These are phyloP conservation scores for Atta colombica DNA, from an alignment of 1,140 invertebrate genomes.

Conservation along the genomic window DNA sequence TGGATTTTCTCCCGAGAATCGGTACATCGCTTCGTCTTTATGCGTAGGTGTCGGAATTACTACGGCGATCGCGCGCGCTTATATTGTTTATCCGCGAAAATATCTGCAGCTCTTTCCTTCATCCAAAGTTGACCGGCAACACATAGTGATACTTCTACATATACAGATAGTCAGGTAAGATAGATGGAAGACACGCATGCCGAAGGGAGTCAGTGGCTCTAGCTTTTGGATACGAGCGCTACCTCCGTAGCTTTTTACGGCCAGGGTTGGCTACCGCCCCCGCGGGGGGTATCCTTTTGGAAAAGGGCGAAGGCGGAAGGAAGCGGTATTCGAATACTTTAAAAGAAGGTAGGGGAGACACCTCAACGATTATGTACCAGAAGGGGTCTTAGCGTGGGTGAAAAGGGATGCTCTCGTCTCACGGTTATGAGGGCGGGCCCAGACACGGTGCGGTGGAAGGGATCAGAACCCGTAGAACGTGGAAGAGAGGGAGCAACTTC, in stretches of 20 bases:
- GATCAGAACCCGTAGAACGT: conserved; percentile 45
- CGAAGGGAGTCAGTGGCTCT: conserved; percentile 46
- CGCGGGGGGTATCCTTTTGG: conserved; percentile 76
- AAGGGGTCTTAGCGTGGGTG: conserved; percentile 70
- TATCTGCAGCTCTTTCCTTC: not conserved
- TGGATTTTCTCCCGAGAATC: conserved; percentile 62
- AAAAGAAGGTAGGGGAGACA: conserved; percentile 32
- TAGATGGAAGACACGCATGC: not conserved
- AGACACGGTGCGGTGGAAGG: conserved; percentile 61
- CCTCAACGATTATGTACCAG: conserved; percentile 63
- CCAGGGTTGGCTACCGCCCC: conserved; percentile 80
- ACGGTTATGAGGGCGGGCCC: conserved; percentile 80
- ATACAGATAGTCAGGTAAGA: not conserved
- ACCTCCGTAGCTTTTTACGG: conserved; percentile 69
- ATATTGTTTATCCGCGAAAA: conserved; percentile 39
- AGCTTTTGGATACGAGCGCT: conserved; percentile 63
- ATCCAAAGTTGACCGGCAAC: conserved; percentile 11
- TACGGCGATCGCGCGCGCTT: conserved; percentile 37
- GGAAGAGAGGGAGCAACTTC: conserved; percentile 62
- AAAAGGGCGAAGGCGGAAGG: conserved; percentile 63
- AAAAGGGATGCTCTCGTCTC: conserved; percentile 80
- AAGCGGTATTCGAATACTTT: conserved; percentile 51
- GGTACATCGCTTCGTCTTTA: conserved; percentile 57
- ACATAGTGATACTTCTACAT: not conserved
- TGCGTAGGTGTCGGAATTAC: conserved; percentile 59